These are phyloP conservation scores for Zaprionus ghesquierei DNA, from an alignment of 1,140 invertebrate species.

Conservation along the genomic window DNA sequence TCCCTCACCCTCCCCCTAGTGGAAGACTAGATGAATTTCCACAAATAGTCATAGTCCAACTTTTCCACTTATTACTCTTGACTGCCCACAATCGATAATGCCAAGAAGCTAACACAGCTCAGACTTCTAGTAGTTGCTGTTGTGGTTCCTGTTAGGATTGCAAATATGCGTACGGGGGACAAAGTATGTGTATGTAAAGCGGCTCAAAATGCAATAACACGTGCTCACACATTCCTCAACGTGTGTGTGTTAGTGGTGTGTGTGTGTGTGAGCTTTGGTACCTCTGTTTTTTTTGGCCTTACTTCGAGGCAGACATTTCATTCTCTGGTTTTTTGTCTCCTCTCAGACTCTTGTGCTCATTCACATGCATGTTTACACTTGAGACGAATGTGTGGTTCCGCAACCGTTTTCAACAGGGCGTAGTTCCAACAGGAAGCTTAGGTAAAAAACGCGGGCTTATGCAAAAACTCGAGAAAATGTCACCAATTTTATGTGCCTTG, in stretches of 20 bases:
- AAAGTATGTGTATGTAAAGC: conserved; percentile 37
- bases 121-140: neutral
- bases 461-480: neutral
- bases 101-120: conserved; percentile 11
- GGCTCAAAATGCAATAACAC: conserved; percentile 60
- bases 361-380: conserved; percentile 59
- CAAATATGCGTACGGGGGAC: conserved; percentile 2
- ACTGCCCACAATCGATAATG: conserved; percentile 42
- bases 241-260: conserved; percentile 2
- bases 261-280: conserved; percentile 4
- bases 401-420: conserved; percentile 13
- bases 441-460: neutral
- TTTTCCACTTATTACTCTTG: conserved; percentile 56
- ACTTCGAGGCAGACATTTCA: conserved; percentile 43
- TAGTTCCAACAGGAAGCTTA: conserved; percentile 15
- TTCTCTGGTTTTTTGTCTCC: neutral
- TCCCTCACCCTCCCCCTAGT: neutral
- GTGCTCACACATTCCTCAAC: conserved; percentile 18
- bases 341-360: conserved; percentile 42
- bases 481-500: neutral
- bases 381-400: conserved; percentile 31
- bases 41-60: conserved; percentile 48
- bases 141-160: conserved; percentile 1
- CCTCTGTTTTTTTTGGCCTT: conserved; percentile 14
- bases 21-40: conserved; percentile 45